Evolutionary conservation across 2,888 invertebrate species (phyloP).

Genomic region (Auanema freiburgensis): DNA sequence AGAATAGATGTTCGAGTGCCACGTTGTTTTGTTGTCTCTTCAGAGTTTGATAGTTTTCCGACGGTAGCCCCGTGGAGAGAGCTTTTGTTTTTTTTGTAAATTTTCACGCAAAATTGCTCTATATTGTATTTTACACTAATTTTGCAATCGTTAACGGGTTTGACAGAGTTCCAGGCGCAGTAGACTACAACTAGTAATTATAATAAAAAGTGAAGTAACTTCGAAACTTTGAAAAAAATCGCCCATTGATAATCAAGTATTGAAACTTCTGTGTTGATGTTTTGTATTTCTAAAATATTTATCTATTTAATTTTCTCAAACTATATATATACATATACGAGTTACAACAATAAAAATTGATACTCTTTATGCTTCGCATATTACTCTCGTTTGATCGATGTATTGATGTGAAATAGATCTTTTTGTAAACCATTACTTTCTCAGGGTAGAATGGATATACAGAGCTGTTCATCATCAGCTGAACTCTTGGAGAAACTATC

Average conservation of each 20-base stretch:
- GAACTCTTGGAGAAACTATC: too few relatives aligned
- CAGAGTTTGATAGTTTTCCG: neutral
- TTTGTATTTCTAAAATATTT: slow-evolving; percentile 11
- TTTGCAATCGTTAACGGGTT: neutral
- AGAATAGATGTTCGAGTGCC: neutral
- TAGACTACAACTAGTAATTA: neutral
- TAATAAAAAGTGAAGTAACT: too few relatives aligned
- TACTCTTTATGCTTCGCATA: neutral
- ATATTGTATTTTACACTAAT: neutral
- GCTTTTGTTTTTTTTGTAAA: neutral
- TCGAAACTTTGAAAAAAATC: neutral
- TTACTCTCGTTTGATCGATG: neutral
- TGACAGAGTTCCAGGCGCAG: neutral
- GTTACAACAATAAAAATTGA: neutral
- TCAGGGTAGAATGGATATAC: neutral
- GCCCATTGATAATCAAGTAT: too few relatives aligned
- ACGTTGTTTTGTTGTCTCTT: slow-evolving; percentile 2
- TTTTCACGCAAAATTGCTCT: neutral
- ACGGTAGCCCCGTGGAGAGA: too few relatives aligned
- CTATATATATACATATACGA: neutral
- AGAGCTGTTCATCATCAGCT: neutral
- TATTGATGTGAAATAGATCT: neutral
- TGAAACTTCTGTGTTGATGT: neutral
- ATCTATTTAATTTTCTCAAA: slow-evolving; percentile 7
- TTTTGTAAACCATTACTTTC: neutral